Base-by-base conservation (phyloP, 2,888 invertebrate genomes). In the Altica lythri region DNA sequence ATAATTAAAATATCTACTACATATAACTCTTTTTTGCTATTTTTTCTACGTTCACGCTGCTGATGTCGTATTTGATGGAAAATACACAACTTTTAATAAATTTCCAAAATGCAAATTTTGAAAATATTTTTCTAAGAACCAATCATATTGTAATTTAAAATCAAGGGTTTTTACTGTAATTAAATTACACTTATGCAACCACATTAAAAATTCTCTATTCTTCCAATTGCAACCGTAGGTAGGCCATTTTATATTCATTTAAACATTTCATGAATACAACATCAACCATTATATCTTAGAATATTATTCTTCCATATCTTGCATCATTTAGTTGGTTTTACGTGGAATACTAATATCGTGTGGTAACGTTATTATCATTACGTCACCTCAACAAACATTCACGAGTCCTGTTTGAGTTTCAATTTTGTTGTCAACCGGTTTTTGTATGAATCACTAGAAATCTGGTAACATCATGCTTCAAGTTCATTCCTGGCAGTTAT, bases 291-390 rank as follows among this genome's bases (percentile, higher is more conserved):
- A 30, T 30, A 30, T 4, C 12, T 12, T 30, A 30, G 4, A 30
- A 12, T 30, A 30, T 30, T 30, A 13, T 30, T 30, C 30, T 30
- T 4, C 34, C 14, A 16, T 34, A n/a, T 22, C 14, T 27, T 43
- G 29, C 42, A 27, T 44, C 29, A 45, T 34, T 45, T 3, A n/a
- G 22, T 45, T 3, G 13, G 22, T 45, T 34, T 34, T 45, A 45
- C 34, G 14, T 9, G 22, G 45, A 45, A 45, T 45, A 19, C 34
- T 34, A n/a, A n/a, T n/a, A n/a, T n/a, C 18, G 6, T 45, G 45
- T 34, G 45, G 45, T 34, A 34, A 45, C 19, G 17, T 44, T 44
- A 32, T 27, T 17, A 29, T 12, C n/a, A 22, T 45, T 45, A 45
- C 45, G 19, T 45, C 45, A 45, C n/a, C 34, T 13, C 1, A n/a